These are phyloP conservation scores for Basileuterus tristriatus DNA, from an alignment of 2,797 vertebrate genomes.

Conservation along the genomic window DNA sequence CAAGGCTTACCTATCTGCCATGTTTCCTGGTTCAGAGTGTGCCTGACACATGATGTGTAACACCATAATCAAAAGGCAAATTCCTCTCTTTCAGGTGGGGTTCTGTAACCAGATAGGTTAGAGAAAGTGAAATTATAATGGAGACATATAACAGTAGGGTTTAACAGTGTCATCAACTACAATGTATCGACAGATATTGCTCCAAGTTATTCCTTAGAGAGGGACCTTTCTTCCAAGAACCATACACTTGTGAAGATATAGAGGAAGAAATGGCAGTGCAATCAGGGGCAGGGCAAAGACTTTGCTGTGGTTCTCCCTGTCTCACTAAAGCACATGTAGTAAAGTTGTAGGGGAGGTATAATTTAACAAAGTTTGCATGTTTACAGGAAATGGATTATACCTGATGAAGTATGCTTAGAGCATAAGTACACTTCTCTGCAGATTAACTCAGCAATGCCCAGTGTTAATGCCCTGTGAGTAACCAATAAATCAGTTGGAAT, in stretches of 20 bases:
- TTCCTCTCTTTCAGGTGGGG: background rate
- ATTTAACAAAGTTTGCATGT: background rate
- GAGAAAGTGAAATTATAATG: background rate
- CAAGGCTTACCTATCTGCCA: background rate
- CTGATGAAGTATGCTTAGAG: background rate
- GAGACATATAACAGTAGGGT: background rate
- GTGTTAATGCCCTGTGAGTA: background rate
- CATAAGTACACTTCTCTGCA: background rate
- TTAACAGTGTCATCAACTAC: background rate
- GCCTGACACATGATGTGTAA: background rate
- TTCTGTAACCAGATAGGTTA: background rate
- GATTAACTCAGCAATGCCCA: background rate
- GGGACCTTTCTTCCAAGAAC: background rate
- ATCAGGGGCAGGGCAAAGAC: rapidly evolving
- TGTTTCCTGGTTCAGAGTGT: background rate
- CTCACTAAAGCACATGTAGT: background rate
- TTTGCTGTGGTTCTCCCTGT: background rate
- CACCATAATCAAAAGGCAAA: background rate
- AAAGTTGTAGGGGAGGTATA: background rate
- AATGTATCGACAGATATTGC: background rate
- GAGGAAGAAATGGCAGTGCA: background rate
- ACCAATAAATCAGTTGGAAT: background rate
- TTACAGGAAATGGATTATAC: background rate
- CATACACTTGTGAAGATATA: background rate
- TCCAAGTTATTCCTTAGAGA: background rate